Evolutionary conservation across 2,797 vertebrate genomes (phyloP).

Genomic region (Erithacus rubecula): DNA sequence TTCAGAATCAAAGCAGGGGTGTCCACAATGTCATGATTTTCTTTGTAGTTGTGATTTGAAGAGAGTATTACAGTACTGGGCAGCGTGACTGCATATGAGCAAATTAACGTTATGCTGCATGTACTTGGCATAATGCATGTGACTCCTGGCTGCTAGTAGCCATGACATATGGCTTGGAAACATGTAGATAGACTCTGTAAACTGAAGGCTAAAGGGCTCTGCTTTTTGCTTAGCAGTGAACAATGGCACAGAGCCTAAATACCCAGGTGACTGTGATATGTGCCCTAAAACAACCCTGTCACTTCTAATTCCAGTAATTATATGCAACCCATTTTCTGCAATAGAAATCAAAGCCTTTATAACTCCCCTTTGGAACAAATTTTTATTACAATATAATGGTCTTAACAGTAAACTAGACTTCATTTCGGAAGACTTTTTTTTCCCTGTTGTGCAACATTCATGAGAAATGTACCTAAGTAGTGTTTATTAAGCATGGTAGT

Average conservation of each 20-base stretch:
- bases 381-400: neutral
- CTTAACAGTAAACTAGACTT: neutral
- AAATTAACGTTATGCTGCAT: neutral
- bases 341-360: neutral
- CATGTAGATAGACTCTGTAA: neutral
- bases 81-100: fast-evolving
- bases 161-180: neutral
- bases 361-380: neutral
- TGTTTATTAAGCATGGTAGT: neutral
- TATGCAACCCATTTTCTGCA: neutral
- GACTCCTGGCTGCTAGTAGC: neutral
- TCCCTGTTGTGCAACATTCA: neutral
- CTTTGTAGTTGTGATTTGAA: neutral
- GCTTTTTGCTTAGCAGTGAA: neutral
- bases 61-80: neutral
- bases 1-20: neutral
- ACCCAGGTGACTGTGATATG: neutral
- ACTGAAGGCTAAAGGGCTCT: neutral
- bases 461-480: neutral
- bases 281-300: neutral
- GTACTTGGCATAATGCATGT: neutral
- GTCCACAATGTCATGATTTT: neutral
- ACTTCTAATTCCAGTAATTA: neutral
- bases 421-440: neutral
- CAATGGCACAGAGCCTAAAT: neutral